phyloP scores from a whole-genome alignment of 1,140 invertebrate species.

The Micrasema minimum region DNA sequence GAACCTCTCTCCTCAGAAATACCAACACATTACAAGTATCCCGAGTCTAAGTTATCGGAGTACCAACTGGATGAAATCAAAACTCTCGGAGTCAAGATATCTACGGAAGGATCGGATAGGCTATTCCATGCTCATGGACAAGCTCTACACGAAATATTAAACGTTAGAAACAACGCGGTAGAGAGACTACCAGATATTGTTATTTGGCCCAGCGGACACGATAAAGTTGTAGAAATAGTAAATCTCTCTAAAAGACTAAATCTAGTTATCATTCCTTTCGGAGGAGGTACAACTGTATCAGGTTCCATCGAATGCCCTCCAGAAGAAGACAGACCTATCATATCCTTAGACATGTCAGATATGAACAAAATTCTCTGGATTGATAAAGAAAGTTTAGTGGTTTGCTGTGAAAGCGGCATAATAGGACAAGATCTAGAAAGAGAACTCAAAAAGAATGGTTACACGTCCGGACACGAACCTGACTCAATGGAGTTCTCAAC shows the following conservation, averaged over 20 bases:
- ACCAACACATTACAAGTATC: slow-evolving; percentile 21
- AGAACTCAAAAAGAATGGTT: slow-evolving; percentile 75
- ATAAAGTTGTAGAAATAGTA: slow-evolving; percentile 71
- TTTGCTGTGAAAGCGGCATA: slow-evolving; percentile 88
- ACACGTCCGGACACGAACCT: slow-evolving; percentile 93
- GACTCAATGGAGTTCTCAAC: slow-evolving; percentile 98
- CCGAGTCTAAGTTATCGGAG: neutral
- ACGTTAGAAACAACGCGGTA: slow-evolving; percentile 77
- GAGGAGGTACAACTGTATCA: slow-evolving; percentile 96
- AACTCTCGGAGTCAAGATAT: slow-evolving; percentile 74
- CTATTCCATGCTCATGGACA: slow-evolving; percentile 95
- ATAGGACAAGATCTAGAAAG: slow-evolving; percentile 94
- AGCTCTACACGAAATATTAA: slow-evolving; percentile 90
- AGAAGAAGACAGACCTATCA: slow-evolving; percentile 84
- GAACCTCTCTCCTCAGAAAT: neutral
- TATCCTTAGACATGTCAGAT: slow-evolving; percentile 92
- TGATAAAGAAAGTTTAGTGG: slow-evolving; percentile 81
- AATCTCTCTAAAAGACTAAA: slow-evolving; percentile 62
- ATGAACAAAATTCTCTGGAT: slow-evolving; percentile 96
- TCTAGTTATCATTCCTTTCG: slow-evolving; percentile 95
- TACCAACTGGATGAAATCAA: slow-evolving; percentile 63
- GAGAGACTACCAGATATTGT: slow-evolving; percentile 77
- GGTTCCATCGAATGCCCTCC: slow-evolving; percentile 88
- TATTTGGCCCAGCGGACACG: slow-evolving; percentile 72
- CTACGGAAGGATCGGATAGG: slow-evolving; percentile 83